Evolutionary conservation across 1,140 invertebrate species (phyloP).

Genomic region (Paracyclopina nana): DNA sequence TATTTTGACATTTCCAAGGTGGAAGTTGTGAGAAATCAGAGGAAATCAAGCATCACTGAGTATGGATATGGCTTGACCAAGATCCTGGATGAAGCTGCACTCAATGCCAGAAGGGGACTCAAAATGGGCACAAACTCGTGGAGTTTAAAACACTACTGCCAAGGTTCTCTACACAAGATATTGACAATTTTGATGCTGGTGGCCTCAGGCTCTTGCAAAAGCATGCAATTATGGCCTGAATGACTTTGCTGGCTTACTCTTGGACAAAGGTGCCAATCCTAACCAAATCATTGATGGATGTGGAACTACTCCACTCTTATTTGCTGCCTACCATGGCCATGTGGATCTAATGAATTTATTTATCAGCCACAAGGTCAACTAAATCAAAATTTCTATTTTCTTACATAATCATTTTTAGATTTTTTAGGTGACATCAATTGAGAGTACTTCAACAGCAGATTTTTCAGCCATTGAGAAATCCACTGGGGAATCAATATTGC

Average conservation of each 20-base stretch:
- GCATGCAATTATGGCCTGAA: constrained; percentile 15
- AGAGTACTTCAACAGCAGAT: not conserved
- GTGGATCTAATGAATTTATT: not conserved
- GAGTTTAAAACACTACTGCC: constrained; percentile 12
- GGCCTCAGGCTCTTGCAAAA: constrained; percentile 17
- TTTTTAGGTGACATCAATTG: no score
- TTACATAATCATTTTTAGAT: no score
- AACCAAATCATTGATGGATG: not conserved
- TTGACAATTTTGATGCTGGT: constrained; percentile 12
- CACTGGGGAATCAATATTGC: not conserved
- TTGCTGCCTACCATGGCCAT: not conserved
- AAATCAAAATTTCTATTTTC: no score
- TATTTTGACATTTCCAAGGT: not conserved
- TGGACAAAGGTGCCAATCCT: constrained; percentile 14
- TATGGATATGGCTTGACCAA: not conserved
- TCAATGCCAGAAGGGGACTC: not conserved
- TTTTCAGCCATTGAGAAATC: not conserved
- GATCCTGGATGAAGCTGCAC: constrained; percentile 2
- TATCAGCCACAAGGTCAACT: not conserved
- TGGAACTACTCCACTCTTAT: not conserved
- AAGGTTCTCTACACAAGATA: not conserved
- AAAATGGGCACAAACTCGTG: constrained; percentile 1
- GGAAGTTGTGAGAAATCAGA: not conserved
- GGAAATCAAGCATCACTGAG: not conserved
- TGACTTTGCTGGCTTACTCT: constrained; percentile 12